Evolutionary conservation across 2,888 invertebrate species (phyloP), one percentile per base, ranked within the genome.

Genomic region (Andrena hattorfiana): DNA sequence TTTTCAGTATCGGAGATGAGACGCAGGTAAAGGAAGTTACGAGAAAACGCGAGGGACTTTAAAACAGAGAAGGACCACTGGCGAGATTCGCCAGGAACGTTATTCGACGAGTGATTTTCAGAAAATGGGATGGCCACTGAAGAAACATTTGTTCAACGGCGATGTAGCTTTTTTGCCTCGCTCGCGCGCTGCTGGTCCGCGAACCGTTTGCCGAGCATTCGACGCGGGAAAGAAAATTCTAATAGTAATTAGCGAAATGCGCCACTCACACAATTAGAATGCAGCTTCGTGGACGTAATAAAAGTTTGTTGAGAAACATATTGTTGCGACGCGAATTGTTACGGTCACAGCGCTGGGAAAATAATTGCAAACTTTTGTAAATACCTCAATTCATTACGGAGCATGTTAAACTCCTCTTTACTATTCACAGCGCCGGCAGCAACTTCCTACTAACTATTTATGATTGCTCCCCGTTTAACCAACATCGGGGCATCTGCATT

Each of bases 121-220:
- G n/a, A 70, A 64, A 76, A 79, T 68, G 20, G 49, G 16, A 72
- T 49, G 28, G 48, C n/a, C 23, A 16, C 48, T 49, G 66, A 13
- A 48, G 42, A 20, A 63, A 74, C 68, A 35, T 75, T 68, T 75
- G 63, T 30, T 48, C 54, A 74, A 68, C 56, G 62, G 32, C 10
- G 16, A 23, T 7, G 23, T 13, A n/a, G n/a, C 64, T 23, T 20
- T 35, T 54, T 48, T 49, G 48, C 8, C 2, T 42, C 6, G 16
- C 32, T 16, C 20, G 30, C 26, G 56, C 48, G 35, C 23, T 30
- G 30, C 23, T 26, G n/a, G 23, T 10, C 8, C 28, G 49, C n/a
- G 23, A 30, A 64, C 13, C 63, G 60, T 69, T 69, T 60, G 32
- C 69, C 48, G n/a, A 68, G 42, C 28, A 26, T 56, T 56, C 23